Evolutionary conservation across 2,797 vertebrate genomes (phyloP).

Genomic region (Hippocampus kuda): DNA sequence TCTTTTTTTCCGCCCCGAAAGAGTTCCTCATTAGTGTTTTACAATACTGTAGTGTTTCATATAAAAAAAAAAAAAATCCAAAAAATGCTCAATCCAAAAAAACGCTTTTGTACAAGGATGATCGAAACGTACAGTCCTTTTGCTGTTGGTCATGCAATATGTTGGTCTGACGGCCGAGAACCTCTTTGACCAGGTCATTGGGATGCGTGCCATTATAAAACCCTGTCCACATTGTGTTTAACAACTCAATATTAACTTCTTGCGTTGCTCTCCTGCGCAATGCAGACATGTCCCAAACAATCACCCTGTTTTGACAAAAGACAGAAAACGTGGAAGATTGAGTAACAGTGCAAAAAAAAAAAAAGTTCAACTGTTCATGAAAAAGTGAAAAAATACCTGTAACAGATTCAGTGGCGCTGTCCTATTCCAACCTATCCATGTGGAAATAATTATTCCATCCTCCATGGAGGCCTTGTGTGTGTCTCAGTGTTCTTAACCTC

Average conservation of each 20-base stretch:
- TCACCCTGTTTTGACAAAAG: conserved; percentile 39
- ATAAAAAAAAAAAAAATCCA: conserved; percentile 34
- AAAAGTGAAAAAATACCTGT: conserved; percentile 49
- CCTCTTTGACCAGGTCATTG: conserved; percentile 53
- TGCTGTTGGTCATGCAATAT: conserved; percentile 66
- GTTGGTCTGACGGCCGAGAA: conserved; percentile 45
- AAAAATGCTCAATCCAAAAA: conserved; percentile 43
- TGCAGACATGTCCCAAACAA: conserved; percentile 34
- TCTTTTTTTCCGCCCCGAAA: conserved; percentile 34
- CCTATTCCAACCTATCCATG: conserved; percentile 34
- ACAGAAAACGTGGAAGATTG: conserved; percentile 37
- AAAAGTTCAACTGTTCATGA: background rate
- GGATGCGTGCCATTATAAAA: conserved; percentile 50
- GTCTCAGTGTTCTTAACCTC: conserved; percentile 45
- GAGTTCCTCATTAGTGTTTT: conserved; percentile 34
- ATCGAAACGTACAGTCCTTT: conserved; percentile 52
- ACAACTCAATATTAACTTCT: conserved; percentile 19
- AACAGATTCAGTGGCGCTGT: conserved; percentile 29
- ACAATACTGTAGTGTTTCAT: conserved; percentile 34
- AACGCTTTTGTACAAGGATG: conserved; percentile 50
- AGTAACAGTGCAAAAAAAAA: background rate
- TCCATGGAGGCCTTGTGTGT: conserved; percentile 13
- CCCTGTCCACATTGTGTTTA: conserved; percentile 45
- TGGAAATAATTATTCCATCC: conserved; percentile 23
- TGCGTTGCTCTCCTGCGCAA: conserved; percentile 36